Base-by-base conservation (phyloP, 2,888 invertebrate genomes). In the Hemicrepidius hirtus region DNA sequence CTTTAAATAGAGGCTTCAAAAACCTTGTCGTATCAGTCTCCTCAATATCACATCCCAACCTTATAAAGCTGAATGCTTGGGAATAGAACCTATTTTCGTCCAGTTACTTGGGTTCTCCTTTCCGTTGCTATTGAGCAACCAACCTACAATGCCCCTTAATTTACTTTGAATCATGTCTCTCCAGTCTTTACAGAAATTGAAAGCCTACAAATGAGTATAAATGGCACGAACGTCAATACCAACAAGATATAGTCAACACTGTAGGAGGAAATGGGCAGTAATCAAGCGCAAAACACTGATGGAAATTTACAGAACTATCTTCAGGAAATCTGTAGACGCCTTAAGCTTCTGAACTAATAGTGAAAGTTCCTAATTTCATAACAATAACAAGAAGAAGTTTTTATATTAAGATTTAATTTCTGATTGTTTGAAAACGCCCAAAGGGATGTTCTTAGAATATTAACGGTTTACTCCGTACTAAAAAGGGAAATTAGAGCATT, bases 141-240 rank as follows among this genome's bases (percentile, higher is more conserved):
- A 24, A 21, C 28, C 53, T 32, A 53, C 53, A 28, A 28, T 53
- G 53, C 28, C 7, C n/a, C n/a, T 40, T 60, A 60, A 60, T 44
- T 44, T 44, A 44, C 60, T 41, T 60, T 41, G 41, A 44, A 60
- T 21, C 57, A 24, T 44, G 41, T 41, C 28, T 41, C 28, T 60
- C 28, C 41, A 24, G 21, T 41, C 41, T 60, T 41, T 44, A 16
- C 13, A 35, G 50, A 41, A 60, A 40, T 41, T 60, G 24, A 60
- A 60, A 60, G 44, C 60, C 24, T 24, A 44, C 41, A 44, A 60
- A 44, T 24, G 60, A 44, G 16, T 21, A 37, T 13, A 60, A 60
- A 41, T 3, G 40, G 60, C 37, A 18, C 1, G 32, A 37, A 57
- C n/a, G 16, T 16, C 18, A 37, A 57, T 57, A 37, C 20, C 18